Base-by-base conservation (phyloP, 2,888 invertebrate genomes). In the Dastarcus helophoroides region DNA sequence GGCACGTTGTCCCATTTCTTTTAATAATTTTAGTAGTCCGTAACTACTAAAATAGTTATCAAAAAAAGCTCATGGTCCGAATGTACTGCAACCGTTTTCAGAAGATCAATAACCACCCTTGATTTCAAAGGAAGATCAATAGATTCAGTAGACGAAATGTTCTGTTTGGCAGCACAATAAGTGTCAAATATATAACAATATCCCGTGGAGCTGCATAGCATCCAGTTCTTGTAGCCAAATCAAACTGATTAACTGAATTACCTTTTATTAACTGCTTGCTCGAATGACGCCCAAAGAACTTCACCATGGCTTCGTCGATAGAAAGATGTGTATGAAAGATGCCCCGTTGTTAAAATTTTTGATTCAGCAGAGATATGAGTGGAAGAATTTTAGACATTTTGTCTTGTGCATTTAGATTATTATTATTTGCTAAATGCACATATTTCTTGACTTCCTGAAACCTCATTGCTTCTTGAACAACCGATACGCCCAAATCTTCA, bases 281-380 rank as follows among this genome's bases (percentile, higher is more conserved):
- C 3, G 37, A 31, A 29, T 50, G 42, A 13, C 39, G 43, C 3
- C 44, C 46, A 32, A 31, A 48, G 29, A 43, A 47, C 39, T 43
- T 41, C 33, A 48, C 39, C 40, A 49, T 46, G 2, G 41, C 36
- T 35, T 46, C 46, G 35, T 48, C 44, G 12, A 47, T 37, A 9
- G 43, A 46, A 9, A 46, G 32, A 24, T 40, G 14, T 22, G 40
- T 26, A 13, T 44, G 40, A 21, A 47, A 38, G 14, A 45, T 37
- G 24, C 38, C 42, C 34, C 36, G 43, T 26, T 46, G 39, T 17
- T 29, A 19, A 26, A 41, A 43, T 9, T 44, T 44, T 25, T 33
- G 19, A 29, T 42, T 44, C 3, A 46, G 32, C 8, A 34, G 8
- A 15, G 16, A 22, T 11, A 35, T 27, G 11, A 41, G 26, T 7